Conservation (phyloP, 2,888 invertebrate species). For the Agrotis segetum region DNA sequence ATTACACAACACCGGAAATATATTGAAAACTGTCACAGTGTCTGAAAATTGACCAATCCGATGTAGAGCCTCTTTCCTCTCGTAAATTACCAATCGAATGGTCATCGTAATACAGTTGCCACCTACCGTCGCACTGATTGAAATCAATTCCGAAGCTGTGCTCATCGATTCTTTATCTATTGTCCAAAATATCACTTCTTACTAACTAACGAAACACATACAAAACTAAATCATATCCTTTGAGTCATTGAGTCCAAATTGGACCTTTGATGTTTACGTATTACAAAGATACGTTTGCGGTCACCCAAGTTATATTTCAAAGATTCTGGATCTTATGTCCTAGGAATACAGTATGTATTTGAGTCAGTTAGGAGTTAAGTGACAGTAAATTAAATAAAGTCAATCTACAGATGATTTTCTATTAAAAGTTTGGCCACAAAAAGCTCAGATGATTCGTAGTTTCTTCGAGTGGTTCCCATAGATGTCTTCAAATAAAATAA, state of each 20-base stretch:
- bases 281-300: constrained; percentile 37
- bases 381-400: constrained; percentile 61
- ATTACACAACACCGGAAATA: neutral
- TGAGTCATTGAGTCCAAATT: constrained; percentile 16
- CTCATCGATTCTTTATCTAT: constrained; percentile 82
- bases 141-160: constrained; percentile 84
- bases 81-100: constrained; percentile 54
- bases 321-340: neutral
- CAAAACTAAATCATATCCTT: constrained; percentile 33
- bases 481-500: constrained; percentile 69
- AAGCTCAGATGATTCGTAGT: constrained; percentile 81
- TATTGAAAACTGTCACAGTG: neutral
- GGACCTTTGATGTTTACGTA: neutral
- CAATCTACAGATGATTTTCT: constrained; percentile 76
- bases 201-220: constrained; percentile 14
- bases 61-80: constrained; percentile 60
- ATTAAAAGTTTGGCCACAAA: constrained; percentile 79
- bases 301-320: neutral
- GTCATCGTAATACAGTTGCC: constrained; percentile 84
- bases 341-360: constrained; percentile 32
- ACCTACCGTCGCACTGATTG: constrained; percentile 87
- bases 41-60: neutral
- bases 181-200: constrained; percentile 69
- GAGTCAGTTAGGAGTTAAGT: neutral
- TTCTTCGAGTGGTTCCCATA: constrained; percentile 84